Conservation (phyloP, 64 coral and sea anemone genomes). For the Porites australiensis region DNA sequence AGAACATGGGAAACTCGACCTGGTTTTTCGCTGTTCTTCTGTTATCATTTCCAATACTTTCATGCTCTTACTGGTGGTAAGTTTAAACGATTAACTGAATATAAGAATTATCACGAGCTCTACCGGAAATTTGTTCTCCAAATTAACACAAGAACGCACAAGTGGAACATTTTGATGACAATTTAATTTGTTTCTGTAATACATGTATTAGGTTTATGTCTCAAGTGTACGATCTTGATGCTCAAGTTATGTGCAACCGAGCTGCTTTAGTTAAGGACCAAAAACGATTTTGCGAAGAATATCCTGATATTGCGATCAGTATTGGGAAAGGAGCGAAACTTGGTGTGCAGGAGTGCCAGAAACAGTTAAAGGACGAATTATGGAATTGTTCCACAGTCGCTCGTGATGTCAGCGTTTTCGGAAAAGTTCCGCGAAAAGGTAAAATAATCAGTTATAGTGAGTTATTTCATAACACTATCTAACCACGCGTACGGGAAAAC, state of each 20-base stretch:
- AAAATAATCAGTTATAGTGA: not conserved
- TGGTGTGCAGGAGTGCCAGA: conserved; percentile 83
- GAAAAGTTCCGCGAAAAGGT: conserved; percentile 92
- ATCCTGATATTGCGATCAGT: conserved; percentile 92
- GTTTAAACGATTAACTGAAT: not conserved
- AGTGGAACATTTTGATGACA: not conserved
- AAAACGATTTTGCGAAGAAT: conserved; percentile 76
- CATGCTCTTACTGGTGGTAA: conserved; percentile 21
- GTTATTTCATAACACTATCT: no score
- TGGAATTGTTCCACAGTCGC: conserved; percentile 96
- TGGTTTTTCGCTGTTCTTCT: not conserved
- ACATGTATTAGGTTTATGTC: conserved; percentile 89
- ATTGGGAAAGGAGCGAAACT: conserved; percentile 94
- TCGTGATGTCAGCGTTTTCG: conserved; percentile 80
- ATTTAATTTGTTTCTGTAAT: not conserved
- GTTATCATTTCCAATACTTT: not conserved
- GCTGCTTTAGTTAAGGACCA: conserved; percentile 68
- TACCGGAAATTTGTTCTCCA: not conserved
- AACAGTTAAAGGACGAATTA: conserved; percentile 77
- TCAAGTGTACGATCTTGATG: conserved; percentile 69
- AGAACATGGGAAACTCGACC: not conserved
- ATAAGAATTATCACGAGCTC: no score
- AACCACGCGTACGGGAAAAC: no score
- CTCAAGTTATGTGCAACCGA: conserved; percentile 83
- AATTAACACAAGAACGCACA: not conserved